A percentile compares a stretch with the other conserved stretches of the same genome.
phyloP scores from a whole-genome alignment of 2,113 vertebrate species.

The Charadrius vociferus region DNA sequence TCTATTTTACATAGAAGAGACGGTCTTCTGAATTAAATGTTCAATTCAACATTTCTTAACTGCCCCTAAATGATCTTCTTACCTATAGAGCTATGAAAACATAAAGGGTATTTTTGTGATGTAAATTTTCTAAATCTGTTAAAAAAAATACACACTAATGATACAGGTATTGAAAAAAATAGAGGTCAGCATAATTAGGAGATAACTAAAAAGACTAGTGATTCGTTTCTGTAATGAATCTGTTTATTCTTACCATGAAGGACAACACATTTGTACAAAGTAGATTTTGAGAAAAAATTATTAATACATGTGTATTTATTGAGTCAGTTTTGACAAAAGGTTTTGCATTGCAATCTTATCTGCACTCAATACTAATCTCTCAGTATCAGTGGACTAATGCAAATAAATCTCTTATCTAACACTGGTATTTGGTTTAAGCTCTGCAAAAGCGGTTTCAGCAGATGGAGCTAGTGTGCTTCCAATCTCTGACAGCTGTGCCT shows the following conservation, averaged over 20 bases:
- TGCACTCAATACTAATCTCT: background rate
- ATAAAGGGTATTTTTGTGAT: background rate
- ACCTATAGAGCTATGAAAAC: background rate
- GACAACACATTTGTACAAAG: background rate
- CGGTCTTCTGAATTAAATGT: background rate
- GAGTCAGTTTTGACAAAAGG: background rate
- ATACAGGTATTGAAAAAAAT: background rate
- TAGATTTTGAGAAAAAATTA: background rate
- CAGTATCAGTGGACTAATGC: background rate
- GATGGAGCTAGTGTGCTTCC: slow-evolving; percentile 73
- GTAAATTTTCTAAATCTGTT: background rate
- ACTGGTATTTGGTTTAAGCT: background rate
- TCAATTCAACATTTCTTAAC: background rate
- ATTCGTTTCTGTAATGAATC: background rate
- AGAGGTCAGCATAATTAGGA: background rate
- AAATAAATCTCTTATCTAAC: background rate
- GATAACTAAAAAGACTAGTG: background rate
- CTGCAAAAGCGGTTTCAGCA: slow-evolving; percentile 49
- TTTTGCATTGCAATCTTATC: background rate
- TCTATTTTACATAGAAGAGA: background rate
- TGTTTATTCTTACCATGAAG: background rate
- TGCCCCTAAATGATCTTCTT: background rate
- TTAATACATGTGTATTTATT: background rate
- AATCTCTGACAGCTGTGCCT: background rate
- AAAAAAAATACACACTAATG: background rate